phyloP scores from a whole-genome alignment of 2,888 invertebrate species.

The Andricus curvator region DNA sequence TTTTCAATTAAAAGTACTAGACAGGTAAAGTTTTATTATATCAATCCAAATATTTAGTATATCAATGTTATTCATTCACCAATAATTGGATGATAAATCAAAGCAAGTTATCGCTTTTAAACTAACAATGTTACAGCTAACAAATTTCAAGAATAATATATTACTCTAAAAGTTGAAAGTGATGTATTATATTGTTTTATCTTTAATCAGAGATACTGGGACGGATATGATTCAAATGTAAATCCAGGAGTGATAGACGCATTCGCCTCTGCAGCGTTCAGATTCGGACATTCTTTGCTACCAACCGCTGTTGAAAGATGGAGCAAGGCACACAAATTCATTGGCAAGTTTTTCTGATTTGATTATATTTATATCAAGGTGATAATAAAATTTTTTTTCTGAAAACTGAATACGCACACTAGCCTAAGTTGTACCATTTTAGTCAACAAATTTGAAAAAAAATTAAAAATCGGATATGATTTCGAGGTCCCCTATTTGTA shows the following conservation, averaged over 20 bases:
- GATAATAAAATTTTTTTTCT: no score
- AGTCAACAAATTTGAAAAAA: no score
- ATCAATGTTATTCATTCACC: no score
- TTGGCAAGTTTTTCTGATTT: slow-evolving; percentile 81
- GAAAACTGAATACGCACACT: no score
- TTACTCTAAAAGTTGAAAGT: not conserved
- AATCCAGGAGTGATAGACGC: slow-evolving; percentile 94
- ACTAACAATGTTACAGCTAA: not conserved
- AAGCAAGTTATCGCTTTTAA: not conserved
- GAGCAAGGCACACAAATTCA: slow-evolving; percentile 97
- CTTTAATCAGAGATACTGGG: slow-evolving; percentile 81
- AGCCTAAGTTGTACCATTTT: no score
- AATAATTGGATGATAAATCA: no score
- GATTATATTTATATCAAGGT: not conserved
- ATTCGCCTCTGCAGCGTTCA: slow-evolving; percentile 94
- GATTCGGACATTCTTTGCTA: slow-evolving; percentile 93
- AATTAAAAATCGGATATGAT: no score
- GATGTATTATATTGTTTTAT: slow-evolving; percentile 1
- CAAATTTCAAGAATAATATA: not conserved
- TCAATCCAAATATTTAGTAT: no score
- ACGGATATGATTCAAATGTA: slow-evolving; percentile 90
- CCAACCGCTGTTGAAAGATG: slow-evolving; percentile 95
- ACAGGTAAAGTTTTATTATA: no score
- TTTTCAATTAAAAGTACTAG: no score
- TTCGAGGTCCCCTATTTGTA: no score